Base-by-base conservation (phyloP, 2,888 invertebrate genomes). In the Pachymerium ferrugineum region DNA sequence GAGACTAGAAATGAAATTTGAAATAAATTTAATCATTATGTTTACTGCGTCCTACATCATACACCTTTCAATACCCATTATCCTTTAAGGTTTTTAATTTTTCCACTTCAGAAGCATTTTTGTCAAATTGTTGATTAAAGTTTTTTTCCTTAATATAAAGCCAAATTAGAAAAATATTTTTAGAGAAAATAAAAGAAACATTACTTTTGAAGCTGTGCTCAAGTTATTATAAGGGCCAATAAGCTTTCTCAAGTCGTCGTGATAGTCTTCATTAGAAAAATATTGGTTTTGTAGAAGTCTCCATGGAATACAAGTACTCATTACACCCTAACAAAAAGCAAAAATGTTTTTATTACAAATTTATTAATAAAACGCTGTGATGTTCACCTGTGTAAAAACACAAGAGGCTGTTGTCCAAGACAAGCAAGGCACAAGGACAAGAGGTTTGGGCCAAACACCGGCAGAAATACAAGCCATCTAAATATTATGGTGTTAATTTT, bases 401-500 rank as follows among this genome's bases (percentile, higher is more conserved):
- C 92, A 89, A 0, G 97, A 93, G 10, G 98, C 98, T 8, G 97
- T 96, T 1, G 95, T 94, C 96, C 97, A 97, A 0, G 97, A 97
- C 33, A 99, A 86, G 81, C 97, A 98, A 67, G 99, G 98, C 22
- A 97, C 91, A 75, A 98, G 84, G 3, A 94, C 91, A 78, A 98
- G 84, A 6, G 98, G 98, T 81, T 95, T 92, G 28, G 93, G 93
- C 93, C 96, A 97, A 84, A 92, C 96, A 12, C 94, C 92, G 14
- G 97, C 97, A 77, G 97, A 96, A 78, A 99, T 85, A 5, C 96
- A 96, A 77, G 98, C 97, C 97, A 97, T 99, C 95, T 97, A 83
- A 74, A 78, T 75, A 68, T 35, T 10, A 10, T 10, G 8, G 35
- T 35, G n/a, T n/a, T n/a, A 35, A 35, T 10, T 10, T 35, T 35